A percentile compares a stretch with the other conserved stretches of the same genome.
These are phyloP conservation scores for Alcis repandata DNA, from an alignment of 2,888 invertebrate species.

Conservation along the genomic window DNA sequence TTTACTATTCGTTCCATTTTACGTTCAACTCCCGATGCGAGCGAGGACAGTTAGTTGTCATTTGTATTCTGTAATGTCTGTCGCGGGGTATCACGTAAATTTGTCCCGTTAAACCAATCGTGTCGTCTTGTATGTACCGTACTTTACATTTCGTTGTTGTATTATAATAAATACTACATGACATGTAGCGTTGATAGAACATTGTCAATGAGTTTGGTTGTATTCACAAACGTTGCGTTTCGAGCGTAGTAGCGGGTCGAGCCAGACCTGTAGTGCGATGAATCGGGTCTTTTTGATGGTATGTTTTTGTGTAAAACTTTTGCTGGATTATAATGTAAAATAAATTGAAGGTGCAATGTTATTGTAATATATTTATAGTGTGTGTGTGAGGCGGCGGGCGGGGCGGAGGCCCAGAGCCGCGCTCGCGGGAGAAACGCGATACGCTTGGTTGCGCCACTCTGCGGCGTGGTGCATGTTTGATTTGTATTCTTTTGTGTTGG, in stretches of 20 bases:
- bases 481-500: conserved; percentile 81
- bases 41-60: conserved; percentile 40
- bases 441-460: conserved; percentile 68
- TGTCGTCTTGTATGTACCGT: conserved; percentile 56
- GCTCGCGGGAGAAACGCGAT: conserved; percentile 47
- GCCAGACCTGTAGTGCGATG: conserved; percentile 52
- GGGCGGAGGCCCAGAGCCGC: conserved; percentile 35
- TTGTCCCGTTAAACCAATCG: conserved; percentile 38
- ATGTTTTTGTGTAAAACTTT: conserved; percentile 75
- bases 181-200: conserved; percentile 55
- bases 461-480: conserved; percentile 70
- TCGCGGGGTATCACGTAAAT: conserved; percentile 54
- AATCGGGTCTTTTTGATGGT: conserved; percentile 67
- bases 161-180: conserved; percentile 47
- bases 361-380: conserved; percentile 71
- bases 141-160: conserved; percentile 57
- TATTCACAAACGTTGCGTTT: conserved; percentile 57
- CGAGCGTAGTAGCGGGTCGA: conserved; percentile 46
- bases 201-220: conserved; percentile 62
- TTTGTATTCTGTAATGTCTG: conserved; percentile 51
- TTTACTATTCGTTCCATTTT: conserved; percentile 51
- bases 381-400: conserved; percentile 43
- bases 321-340: conserved; percentile 70
- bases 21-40: conserved; percentile 41
- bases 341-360: conserved; percentile 84